Percentiles rank a stretch among this genome's conserved stretches.
Evolutionary conservation across 2,888 invertebrate species (phyloP).

Genomic region (Nycteola revayana): DNA sequence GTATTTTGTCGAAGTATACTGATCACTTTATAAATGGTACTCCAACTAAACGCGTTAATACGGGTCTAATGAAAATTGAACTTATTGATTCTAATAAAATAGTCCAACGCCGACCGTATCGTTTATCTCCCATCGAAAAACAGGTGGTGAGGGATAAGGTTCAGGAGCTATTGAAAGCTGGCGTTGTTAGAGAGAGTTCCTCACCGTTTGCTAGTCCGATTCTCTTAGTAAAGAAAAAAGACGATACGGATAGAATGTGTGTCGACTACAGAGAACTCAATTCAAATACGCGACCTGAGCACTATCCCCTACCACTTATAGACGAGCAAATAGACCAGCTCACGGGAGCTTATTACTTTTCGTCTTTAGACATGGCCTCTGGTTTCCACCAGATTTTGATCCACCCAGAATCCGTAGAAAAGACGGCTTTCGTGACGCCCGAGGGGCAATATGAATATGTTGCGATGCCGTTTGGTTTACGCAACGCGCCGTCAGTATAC

Average conservation of each 20-base stretch:
- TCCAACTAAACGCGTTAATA: constrained; percentile 16
- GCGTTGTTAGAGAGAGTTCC: constrained; percentile 25
- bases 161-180: constrained; percentile 15
- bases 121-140: constrained; percentile 21
- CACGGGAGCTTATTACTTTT: not conserved
- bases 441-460: constrained; percentile 11
- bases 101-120: constrained; percentile 12
- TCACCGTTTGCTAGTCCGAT: constrained; percentile 1
- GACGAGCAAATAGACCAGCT: constrained; percentile 1
- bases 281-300: constrained; percentile 26
- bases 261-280: too few relatives aligned
- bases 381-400: not conserved
- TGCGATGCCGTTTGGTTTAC: constrained; percentile 15
- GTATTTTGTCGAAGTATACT: constrained; percentile 10
- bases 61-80: constrained; percentile 12
- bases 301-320: constrained; percentile 16
- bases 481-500: constrained; percentile 14
- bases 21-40: constrained; percentile 17
- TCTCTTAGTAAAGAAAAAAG: not conserved
- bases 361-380: too few relatives aligned
- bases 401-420: not conserved
- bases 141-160: constrained; percentile 23
- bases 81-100: constrained; percentile 16
- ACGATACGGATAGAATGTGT: too few relatives aligned
- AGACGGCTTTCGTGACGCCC: constrained; percentile 1